Base-by-base conservation (phyloP, 1,140 invertebrate genomes). In the Amyelois transitella region DNA sequence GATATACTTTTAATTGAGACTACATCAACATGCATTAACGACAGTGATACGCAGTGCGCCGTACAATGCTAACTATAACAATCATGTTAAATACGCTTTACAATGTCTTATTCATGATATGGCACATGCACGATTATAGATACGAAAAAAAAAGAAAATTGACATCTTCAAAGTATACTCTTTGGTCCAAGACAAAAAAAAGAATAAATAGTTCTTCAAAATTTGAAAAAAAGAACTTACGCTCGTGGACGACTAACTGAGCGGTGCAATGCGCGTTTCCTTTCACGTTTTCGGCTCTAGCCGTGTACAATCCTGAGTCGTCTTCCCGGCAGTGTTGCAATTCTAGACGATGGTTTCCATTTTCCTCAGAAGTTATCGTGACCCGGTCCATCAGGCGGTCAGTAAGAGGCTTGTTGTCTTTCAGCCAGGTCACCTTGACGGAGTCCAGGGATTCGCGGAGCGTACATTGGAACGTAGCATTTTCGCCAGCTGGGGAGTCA, bases 291-390 rank as follows among this genome's bases (percentile, higher is more conserved):
- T 92, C 92, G n/a, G 96, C 97, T 28, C 95, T 91, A 49, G 96
- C 96, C 0, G 96, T 97, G 77, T 99, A 99, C 18, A 96, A 91
- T 12, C 97, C 98, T 1, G 92, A 91, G 87, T 99, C 98, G 25
- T 92, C 92, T 53, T 94, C 94, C 18, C 90, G 86, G 53, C 94
- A 95, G 67, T 98, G 94, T 62, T 93, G 91, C 18, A 99, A 92
- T 66, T 94, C 91, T 53, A 99, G 87, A 51, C 91, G 92, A 76
- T 92, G 94, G 0, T 82, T 87, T 7, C 86, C 86, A 43, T 86
- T 77, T 18, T 90, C 89, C 22, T 92, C 82, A 48, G 73, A 90
- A n/a, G 82, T 90, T 14, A 92, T 90, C 48, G 91, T 91, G 38
- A 96, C 91, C 6, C 95, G 89, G 67, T 96, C 94, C 14, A 94